Evolutionary conservation across 2,797 vertebrate genomes (phyloP).

Genomic region (Alosa sapidissima): DNA sequence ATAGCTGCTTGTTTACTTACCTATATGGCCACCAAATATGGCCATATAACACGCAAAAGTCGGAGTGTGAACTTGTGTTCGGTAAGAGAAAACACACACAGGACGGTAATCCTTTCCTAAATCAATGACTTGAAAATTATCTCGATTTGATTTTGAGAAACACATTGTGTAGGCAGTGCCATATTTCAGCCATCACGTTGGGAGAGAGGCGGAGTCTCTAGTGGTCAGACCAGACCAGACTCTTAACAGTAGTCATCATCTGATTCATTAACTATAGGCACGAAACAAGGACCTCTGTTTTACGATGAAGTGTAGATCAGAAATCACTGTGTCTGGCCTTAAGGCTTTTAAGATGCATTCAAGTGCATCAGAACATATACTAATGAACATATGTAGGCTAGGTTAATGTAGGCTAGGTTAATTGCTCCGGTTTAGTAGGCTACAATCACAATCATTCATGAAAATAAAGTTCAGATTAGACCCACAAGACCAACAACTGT

Average conservation of each 20-base stretch:
- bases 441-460: too few relatives aligned
- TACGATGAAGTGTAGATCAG: neutral
- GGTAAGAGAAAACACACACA: neutral
- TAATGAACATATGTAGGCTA: too few relatives aligned
- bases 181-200: neutral
- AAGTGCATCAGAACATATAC: too few relatives aligned
- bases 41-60: neutral
- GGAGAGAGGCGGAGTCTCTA: neutral
- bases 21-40: neutral
- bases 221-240: conserved; percentile 17
- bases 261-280: neutral
- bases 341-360: neutral
- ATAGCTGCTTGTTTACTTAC: conserved; percentile 2
- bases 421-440: too few relatives aligned
- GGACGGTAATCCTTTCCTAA: neutral
- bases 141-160: neutral
- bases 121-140: neutral
- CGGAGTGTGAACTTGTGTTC: neutral
- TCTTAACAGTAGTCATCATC: conserved; percentile 21
- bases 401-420: too few relatives aligned
- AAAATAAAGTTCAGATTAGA: too few relatives aligned
- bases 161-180: neutral
- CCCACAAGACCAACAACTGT: too few relatives aligned
- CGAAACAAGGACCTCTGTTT: neutral
- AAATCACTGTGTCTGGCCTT: neutral